Percentiles rank a stretch among this genome's conserved stretches.
Conservation (phyloP, 2,888 invertebrate species). For the Neoitamus cyanurus region DNA sequence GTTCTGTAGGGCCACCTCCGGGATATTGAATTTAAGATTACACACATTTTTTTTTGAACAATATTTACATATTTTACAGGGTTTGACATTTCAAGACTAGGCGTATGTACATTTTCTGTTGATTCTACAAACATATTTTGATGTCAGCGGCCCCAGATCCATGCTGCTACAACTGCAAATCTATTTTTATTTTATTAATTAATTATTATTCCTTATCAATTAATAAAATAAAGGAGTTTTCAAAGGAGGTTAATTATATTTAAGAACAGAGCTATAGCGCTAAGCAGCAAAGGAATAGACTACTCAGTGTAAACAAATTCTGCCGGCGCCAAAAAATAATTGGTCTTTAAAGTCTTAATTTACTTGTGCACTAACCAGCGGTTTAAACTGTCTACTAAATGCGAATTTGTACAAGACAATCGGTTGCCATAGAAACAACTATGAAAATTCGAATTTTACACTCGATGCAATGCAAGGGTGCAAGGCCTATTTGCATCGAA, state of each 20-base stretch:
- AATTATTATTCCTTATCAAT: neutral
- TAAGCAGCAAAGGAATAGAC: too few relatives aligned
- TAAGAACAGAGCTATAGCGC: too few relatives aligned
- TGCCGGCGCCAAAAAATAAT: too few relatives aligned
- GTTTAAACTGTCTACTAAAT: too few relatives aligned
- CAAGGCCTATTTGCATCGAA: too few relatives aligned
- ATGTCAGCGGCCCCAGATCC: neutral
- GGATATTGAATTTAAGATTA: neutral
- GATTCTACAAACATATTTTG: neutral
- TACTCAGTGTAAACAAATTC: too few relatives aligned
- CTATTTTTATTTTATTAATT: neutral
- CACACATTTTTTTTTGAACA: neutral
- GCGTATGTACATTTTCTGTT: neutral
- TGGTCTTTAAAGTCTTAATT: too few relatives aligned
- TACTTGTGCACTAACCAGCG: too few relatives aligned
- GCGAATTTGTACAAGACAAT: too few relatives aligned
- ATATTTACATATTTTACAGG: neutral
- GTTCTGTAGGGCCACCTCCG: neutral
- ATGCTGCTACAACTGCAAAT: neutral
- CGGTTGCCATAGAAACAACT: too few relatives aligned
- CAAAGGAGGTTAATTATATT: neutral
- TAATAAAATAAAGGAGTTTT: neutral
- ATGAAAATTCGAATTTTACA: too few relatives aligned
- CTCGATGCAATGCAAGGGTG: too few relatives aligned
- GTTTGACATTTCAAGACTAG: neutral